Base-by-base conservation (phyloP, 2,888 invertebrate genomes). In the Melieria crassipennis region DNA sequence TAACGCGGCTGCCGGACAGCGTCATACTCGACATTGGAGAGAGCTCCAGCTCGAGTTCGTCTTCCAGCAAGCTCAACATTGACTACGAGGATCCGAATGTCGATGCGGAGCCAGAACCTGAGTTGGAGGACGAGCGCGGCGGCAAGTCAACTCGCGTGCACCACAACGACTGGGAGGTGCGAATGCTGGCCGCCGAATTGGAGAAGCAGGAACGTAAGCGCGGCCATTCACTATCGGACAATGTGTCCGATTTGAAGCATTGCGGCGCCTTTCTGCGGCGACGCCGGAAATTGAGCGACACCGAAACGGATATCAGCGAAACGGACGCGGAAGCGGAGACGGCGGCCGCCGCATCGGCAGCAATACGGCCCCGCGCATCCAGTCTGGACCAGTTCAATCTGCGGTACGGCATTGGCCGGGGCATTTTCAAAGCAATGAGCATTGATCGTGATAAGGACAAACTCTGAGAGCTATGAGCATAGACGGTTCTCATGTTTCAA, bases 141-240 rank as follows among this genome's bases (percentile, higher is more conserved):
- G 77, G 52, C 60, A 77, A 66, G 57, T 75, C 71, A 42, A 72
- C 65, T 47, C 63, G 70, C 48, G 81, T 84, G 6, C 85, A 86
- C 63, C 79, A 82, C 73, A 90, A 91, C 75, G 91, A 92, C 80
- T 94, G 94, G 94, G 94, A 94, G 84, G 91, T 94, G 0, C 89
- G 91, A 84, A 92, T 94, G 92, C 85, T 94, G 52, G 94, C 93
- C 0, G 90, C 92, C 75, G 92, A 94, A 83, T 87, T 94, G 76
- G 91, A 92, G 75, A 88, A 89, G 66, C 87, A 90, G 68, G 90
- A 90, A 77, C 81, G 80, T 60, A 80, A 82, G 62, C 84, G 85
- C 0, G 83, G 82, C 0, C 81, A 81, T 47, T 84, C 85, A 0
- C 80, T 84, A 0, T 82, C 85, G 43, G 85, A 82, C 72, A 82